Evolutionary conservation across 2,888 invertebrate species (phyloP), one percentile per base, ranked within the genome.

Genomic region (Campoplex capitator): DNA sequence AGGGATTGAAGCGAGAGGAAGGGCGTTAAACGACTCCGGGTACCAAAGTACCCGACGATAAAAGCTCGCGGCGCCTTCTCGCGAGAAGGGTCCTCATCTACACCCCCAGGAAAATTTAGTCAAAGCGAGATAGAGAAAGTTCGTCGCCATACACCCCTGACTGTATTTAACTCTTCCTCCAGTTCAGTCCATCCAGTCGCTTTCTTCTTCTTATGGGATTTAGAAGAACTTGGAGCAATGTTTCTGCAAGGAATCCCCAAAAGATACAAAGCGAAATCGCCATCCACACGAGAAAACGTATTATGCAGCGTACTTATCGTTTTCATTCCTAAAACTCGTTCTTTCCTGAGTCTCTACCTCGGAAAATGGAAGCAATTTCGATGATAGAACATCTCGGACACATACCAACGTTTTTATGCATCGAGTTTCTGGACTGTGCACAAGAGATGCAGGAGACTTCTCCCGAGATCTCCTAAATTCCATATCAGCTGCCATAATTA

Each of bases 1-100:
- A 35, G 32, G 16, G 28, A 56, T 18, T 75, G 67, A 71, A 84
- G 23, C 23, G 85, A 79, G 54, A 35, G 78, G 88, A 88, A 88
- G 89, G 87, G 84, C 85, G 89, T 90, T 90, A 90, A 91, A 90
- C 90, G 86, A 88, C 88, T 86, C 78, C 74, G 85, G 73, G 76
- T 83, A 71, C 80, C 73, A 83, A 88, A 90, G 89, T 89, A 88
- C 80, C 76, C 67, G 62, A 42, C 86, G 88, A 90, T 91, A 90
- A 91, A 91, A 90, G 85, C 89, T 83, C 79, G 83, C 76, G 85
- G 67, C 67, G 67, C 73, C 85, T 75, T 82, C 84, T 73, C 54
- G 74, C 71, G 74, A 77, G 83, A 88, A 79, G 86, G 74, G 74
- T 70, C 68, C 56, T 80, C 67, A 38, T 81, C 77, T 42, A 54